These are phyloP conservation scores for Acrobasis consociella DNA, from an alignment of 2,888 invertebrate genomes.

Conservation along the genomic window DNA sequence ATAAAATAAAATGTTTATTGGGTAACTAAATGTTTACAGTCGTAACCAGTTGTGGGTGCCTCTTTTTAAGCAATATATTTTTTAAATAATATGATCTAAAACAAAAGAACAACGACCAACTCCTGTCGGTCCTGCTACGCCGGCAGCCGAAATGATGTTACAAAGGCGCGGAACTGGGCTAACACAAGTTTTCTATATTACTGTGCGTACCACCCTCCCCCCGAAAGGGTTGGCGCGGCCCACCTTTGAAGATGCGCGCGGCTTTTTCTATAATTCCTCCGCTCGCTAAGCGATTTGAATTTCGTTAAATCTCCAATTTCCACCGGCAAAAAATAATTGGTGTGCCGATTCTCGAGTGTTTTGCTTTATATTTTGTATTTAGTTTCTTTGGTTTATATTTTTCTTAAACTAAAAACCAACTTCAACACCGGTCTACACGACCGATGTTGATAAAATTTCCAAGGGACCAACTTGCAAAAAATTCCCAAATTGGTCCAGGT, in stretches of 20 bases:
- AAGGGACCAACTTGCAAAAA: too few relatives aligned
- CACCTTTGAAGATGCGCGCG: slow-evolving; percentile 81
- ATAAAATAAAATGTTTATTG: too few relatives aligned
- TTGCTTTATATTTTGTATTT: slow-evolving; percentile 41
- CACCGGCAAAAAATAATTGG: slow-evolving; percentile 79
- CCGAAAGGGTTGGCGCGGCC: slow-evolving; percentile 71
- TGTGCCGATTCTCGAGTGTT: slow-evolving; percentile 65
- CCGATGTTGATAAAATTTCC: too few relatives aligned
- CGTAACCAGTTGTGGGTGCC: too few relatives aligned
- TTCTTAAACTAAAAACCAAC: too few relatives aligned
- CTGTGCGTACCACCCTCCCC: slow-evolving; percentile 66
- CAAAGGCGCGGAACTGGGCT: slow-evolving; percentile 83
- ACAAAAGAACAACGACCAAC: slow-evolving; percentile 51
- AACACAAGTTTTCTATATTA: slow-evolving; percentile 83
- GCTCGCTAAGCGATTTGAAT: slow-evolving; percentile 80
- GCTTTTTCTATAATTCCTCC: slow-evolving; percentile 80
- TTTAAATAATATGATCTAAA: neutral
- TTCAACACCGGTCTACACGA: too few relatives aligned
- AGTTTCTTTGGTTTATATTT: slow-evolving; percentile 39
- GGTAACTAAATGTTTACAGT: too few relatives aligned
- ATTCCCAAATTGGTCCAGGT: too few relatives aligned
- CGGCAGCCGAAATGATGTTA: slow-evolving; percentile 81
- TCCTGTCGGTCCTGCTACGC: slow-evolving; percentile 42
- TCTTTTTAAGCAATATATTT: too few relatives aligned
- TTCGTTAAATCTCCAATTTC: slow-evolving; percentile 81